Evolutionary conservation across 92 coral and sea anemone genomes (phyloP).

Genomic region (Parazoanthus swiftii): DNA sequence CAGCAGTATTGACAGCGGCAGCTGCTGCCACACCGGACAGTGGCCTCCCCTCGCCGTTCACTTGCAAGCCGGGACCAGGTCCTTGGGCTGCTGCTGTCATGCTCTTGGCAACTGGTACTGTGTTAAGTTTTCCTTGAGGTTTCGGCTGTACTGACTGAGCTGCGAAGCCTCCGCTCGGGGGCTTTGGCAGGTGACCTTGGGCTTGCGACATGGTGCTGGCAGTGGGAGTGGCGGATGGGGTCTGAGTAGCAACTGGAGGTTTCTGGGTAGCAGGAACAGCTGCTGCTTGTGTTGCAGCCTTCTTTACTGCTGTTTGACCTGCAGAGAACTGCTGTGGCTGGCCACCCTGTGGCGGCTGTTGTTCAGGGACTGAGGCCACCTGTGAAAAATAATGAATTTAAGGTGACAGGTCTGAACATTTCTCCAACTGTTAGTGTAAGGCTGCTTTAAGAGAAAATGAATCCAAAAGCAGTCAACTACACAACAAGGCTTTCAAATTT

Average conservation of each 20-base stretch:
- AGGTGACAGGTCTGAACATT: background rate
- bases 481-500: no score
- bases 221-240: background rate
- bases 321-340: constrained; percentile 25
- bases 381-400: background rate
- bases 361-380: constrained; percentile 26
- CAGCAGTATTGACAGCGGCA: constrained; percentile 33
- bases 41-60: background rate
- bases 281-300: constrained; percentile 45
- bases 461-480: no score
- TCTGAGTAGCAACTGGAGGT: constrained; percentile 11
- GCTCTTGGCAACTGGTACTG: constrained; percentile 1
- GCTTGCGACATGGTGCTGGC: background rate
- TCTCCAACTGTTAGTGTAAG: background rate
- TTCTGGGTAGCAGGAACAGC: constrained; percentile 19
- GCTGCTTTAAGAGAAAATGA: no score
- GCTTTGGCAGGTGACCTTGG: background rate
- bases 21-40: constrained; percentile 25
- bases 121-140: background rate
- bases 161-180: constrained; percentile 3
- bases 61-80: background rate
- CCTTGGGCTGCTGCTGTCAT: background rate
- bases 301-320: constrained; percentile 15
- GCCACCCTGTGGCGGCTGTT: constrained; percentile 15
- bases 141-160: background rate